Evolutionary conservation across 2,888 invertebrate genomes (phyloP).

Genomic region (Desoria tigrina): DNA sequence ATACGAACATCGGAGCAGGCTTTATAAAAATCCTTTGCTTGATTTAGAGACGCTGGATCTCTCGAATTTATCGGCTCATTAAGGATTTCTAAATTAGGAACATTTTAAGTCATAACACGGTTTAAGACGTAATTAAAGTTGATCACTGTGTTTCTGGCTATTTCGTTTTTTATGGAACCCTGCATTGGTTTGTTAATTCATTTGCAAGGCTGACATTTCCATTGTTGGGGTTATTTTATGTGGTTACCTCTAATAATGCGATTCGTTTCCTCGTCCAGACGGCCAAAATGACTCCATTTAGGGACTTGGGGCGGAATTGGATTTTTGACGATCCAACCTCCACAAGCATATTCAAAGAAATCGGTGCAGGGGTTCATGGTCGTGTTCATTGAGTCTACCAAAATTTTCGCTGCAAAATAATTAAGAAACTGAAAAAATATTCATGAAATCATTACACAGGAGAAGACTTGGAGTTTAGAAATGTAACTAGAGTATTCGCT

Average conservation of each 20-base stretch:
- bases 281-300: constrained; percentile 42
- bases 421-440: neutral
- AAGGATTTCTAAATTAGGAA: constrained; percentile 26
- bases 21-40: constrained; percentile 39
- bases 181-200: too few species aligned
- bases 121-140: neutral
- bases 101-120: too few species aligned
- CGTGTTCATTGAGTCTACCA: constrained; percentile 26
- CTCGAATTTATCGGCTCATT: constrained; percentile 33
- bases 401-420: constrained; percentile 2
- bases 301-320: constrained; percentile 30
- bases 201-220: neutral
- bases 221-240: too few species aligned
- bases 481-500: too few species aligned
- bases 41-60: constrained; percentile 35
- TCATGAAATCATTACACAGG: too few species aligned
- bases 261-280: constrained; percentile 37
- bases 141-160: too few species aligned
- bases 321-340: constrained; percentile 42
- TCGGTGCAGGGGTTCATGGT: constrained; percentile 41
- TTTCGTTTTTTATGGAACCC: too few species aligned
- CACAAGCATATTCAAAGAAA: constrained; percentile 45
- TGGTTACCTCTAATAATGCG: constrained; percentile 37
- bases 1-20: constrained; percentile 42
- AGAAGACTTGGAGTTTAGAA: too few species aligned